Base-by-base conservation (phyloP, 1,140 invertebrate genomes). In the Theocolax elegans region DNA sequence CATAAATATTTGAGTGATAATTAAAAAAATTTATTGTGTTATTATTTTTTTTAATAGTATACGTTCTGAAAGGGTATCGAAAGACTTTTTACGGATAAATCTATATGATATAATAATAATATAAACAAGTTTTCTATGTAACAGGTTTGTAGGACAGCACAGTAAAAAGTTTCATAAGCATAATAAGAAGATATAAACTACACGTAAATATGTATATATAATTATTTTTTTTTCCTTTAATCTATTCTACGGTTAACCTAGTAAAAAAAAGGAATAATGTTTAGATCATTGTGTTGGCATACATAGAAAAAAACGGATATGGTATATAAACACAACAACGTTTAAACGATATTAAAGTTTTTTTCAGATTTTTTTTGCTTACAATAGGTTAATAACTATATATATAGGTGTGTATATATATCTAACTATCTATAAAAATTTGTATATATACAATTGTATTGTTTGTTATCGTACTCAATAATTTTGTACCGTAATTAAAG, bases 131-230 rank as follows among this genome's bases (percentile, higher is more conserved):
- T 23, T 25, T 64, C 62, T 64, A 64, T 51, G 23, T 25, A 51
- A 38, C 10, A 17, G 27, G 48, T 44, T 54, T 65, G 12, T 54
- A 64, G 40, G 15, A 56, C 23, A 65, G n/a, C 23, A 42, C 10
- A 65, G 19, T 49, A 65, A 38, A 65, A 49, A 42, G 8, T 54
- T 38, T 67, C 25, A 58, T 65, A 67, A 67, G 40, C 51, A 67
- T n/a, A 67, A 35, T 44, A 31, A 63, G 1, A 62, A 27, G 2
- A 40, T 19, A 42, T 42, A 25, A 59, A 38, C 17, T 27, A 40
- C 31, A 38, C 3, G 6, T 21, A 7, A 21, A 8, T n/a, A n/a
- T n/a, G n/a, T n/a, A n/a, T n/a, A n/a, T 66, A 25, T 42, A 65
- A 35, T 12, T 54, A 27, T 15, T 42, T 27, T 15, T 67, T 67